Evolutionary conservation across 2,797 vertebrate species (phyloP), one percentile per base, ranked within the genome.

Genomic region (Pteronotus mesoamericanus): DNA sequence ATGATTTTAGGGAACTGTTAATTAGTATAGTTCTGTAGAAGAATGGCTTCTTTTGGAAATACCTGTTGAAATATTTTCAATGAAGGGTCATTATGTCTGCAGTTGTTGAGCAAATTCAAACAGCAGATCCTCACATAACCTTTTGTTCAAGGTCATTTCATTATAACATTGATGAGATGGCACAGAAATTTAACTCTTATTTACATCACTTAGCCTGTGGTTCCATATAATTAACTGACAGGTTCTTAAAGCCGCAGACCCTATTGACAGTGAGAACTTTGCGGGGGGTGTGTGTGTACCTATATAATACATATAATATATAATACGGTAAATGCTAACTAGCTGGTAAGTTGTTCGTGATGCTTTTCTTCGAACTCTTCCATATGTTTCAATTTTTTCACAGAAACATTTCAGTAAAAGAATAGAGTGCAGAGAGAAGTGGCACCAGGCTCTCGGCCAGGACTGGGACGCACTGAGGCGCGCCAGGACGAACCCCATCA

Each of bases 401-500:
- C 32, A 39, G 48, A 55, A 71, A 85, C 18, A 48, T 59, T 51
- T 69, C 85, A 88, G 46, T 71, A 15, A 64, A 64, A 57, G 46
- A 71, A 46, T 37, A 59, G 66, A 72, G 32, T 57, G 86, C 8
- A 48, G 29, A 79, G 84, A 48, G 29, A 79, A 84, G 15, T 21
- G 32, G 74, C 1, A 34, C 18, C n/a, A 71, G 44, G 29, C 32
- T 66, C 24, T 16, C 26, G 32, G 34, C 15, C 22, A 78, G 59
- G 18, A 26, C 10, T 14, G 26, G 46, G 24, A 19, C 10, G n/a
- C 34, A 18, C 22, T 1, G 10, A 32, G 16, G 9, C 10, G n/a
- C 26, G 8, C 7, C 39, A 1, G 11, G 37, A 15, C 0, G 9
- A 39, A 15, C 12, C 4, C 6, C 26, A 14, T 7, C n/a, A 6